Evolutionary conservation across 2,113 vertebrate species (phyloP), one percentile per base, ranked within the genome.

Genomic region (Cheirogaleus medius): DNA sequence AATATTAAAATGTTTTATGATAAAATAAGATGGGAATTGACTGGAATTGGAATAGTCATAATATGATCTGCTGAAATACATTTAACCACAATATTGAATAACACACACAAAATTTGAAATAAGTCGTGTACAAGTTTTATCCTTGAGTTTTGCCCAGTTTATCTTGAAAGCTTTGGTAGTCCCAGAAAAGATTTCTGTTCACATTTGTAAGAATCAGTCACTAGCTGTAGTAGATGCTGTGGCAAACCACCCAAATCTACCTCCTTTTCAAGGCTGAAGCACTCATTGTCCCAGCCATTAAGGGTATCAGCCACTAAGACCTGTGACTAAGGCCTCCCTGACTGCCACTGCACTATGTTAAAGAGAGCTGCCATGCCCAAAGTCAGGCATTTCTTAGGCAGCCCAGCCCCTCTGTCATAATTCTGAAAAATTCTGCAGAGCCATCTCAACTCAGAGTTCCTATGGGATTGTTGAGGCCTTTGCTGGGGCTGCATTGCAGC

Each of bases 1-100:
- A 94, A 94, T 92, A 66, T 23, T 91, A n/a, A 96, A 80, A 63
- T 87, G 84, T 80, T 78, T 81, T 74, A 77, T 74, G 39, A 81
- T 90, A 6, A 76, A 94, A 77, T 20, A 87, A 25, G 7, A 20
- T 74, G 20, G 5, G 21, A 81, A 90, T 4, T 95, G 85, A 78
- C 42, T 71, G 14, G n/a, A 85, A 64, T 25, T 80, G 27, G 37
- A 94, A 87, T 68, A 81, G 34, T 68, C 52, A 91, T 78, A n/a
- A 71, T 56, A 90, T 20, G 37, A 86, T 71, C 90, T 64, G 17
- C 93, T 84, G 80, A 37, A 56, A 69, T 2, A 52, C 5, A 68
- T 60, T 91, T 94, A 94, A 89, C 18, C n/a, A 82, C 44, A 82
- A 64, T 60, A 54, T 63, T 94, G 21, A 94, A 92, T 56, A 44